These are phyloP conservation scores for Dufourea novaeangliae DNA, from an alignment of 1,140 invertebrate species.

Conservation along the genomic window DNA sequence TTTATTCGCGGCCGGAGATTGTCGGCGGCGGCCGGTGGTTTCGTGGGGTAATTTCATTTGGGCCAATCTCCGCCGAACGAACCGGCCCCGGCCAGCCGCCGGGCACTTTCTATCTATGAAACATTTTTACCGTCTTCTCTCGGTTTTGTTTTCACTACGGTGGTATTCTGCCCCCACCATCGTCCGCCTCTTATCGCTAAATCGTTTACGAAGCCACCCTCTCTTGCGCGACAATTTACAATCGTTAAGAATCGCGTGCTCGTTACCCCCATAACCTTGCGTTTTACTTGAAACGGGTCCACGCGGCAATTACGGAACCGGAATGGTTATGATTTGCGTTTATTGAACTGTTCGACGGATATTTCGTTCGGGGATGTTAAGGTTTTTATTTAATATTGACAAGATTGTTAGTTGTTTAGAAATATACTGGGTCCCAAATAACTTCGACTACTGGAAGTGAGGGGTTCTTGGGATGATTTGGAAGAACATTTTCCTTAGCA, in stretches of 20 bases:
- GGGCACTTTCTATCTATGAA: slow-evolving; percentile 67
- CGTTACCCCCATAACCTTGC: not conserved
- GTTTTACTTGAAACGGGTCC: not conserved
- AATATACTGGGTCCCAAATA: no score
- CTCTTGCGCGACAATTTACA: slow-evolving; percentile 38
- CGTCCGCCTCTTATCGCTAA: slow-evolving; percentile 29
- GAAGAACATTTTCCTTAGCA: no score
- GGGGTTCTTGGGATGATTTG: no score
- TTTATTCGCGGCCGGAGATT: slow-evolving; percentile 24
- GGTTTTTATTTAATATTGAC: no score
- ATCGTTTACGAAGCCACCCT: slow-evolving; percentile 39
- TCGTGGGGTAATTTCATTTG: slow-evolving; percentile 54
- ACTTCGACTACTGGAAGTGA: no score
- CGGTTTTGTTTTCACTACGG: slow-evolving; percentile 48
- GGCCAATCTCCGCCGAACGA: slow-evolving; percentile 45
- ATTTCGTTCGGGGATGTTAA: no score
- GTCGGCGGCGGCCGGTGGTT: slow-evolving; percentile 2
- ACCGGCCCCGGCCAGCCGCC: slow-evolving; percentile 9
- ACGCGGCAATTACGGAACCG: not conserved
- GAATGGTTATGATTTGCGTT: not conserved
- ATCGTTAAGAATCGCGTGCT: slow-evolving; percentile 23
- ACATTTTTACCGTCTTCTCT: slow-evolving; percentile 62
- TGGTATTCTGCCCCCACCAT: not conserved
- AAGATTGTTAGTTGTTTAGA: no score
- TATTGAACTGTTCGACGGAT: not conserved